These are phyloP conservation scores for Pycnonotus jocosus DNA, from an alignment of 2,113 vertebrate species.

Conservation along the genomic window DNA sequence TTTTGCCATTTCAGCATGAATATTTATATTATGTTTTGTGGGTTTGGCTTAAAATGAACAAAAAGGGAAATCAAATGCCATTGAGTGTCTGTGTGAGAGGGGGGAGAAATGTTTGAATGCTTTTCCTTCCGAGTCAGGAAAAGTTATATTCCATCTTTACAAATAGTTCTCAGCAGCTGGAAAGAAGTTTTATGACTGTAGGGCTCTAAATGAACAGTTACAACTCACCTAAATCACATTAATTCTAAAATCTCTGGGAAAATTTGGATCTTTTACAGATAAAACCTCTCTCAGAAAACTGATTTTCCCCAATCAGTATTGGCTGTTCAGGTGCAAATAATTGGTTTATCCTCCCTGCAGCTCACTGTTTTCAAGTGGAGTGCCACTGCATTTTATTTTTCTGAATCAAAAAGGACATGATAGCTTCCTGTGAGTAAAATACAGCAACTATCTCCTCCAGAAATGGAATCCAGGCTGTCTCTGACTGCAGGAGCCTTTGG, in stretches of 20 bases:
- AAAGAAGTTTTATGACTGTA: not conserved
- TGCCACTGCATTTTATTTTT: not conserved
- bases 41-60: not conserved
- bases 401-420: not conserved
- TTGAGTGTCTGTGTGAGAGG: not conserved
- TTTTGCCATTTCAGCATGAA: not conserved
- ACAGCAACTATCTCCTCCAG: not conserved
- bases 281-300: not conserved
- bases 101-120: not conserved
- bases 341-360: not conserved
- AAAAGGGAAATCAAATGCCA: not conserved
- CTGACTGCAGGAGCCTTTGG: not conserved
- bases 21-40: not conserved
- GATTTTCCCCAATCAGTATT: not conserved
- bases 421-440: not conserved
- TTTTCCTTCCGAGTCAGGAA: not conserved
- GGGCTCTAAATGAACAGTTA: not conserved
- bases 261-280: not conserved
- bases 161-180: not conserved
- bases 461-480: not conserved
- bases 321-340: not conserved
- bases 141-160: not conserved
- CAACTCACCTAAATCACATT: not conserved
- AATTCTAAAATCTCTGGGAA: not conserved
- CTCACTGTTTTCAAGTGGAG: not conserved